These are phyloP conservation scores for Melipona quadrifasciata DNA, from an alignment of 1,140 invertebrate genomes.

Conservation along the genomic window DNA sequence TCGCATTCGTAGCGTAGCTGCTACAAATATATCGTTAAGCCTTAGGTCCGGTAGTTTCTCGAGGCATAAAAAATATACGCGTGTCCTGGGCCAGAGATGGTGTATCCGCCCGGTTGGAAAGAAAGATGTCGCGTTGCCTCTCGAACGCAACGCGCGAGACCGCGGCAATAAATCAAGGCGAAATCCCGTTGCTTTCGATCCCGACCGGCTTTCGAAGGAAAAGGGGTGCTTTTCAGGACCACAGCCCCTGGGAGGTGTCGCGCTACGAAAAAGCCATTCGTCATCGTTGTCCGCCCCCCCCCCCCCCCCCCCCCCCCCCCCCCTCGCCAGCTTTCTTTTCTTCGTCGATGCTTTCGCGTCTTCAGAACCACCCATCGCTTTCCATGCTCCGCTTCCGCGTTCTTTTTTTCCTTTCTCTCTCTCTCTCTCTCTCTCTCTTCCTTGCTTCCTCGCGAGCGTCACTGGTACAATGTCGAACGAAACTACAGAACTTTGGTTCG, in stretches of 20 bases:
- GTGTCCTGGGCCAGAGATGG: neutral
- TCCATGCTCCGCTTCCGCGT: neutral
- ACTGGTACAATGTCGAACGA: no score
- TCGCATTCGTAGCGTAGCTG: no score
- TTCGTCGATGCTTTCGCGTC: neutral
- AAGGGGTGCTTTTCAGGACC: conserved; percentile 42
- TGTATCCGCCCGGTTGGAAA: conserved; percentile 22
- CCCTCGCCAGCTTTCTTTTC: neutral
- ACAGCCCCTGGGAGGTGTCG: conserved; percentile 46
- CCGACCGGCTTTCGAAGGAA: conserved; percentile 16
- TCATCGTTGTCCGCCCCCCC: conserved; percentile 45
- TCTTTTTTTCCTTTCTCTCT: neutral
- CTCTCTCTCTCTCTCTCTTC: no score
- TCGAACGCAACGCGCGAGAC: conserved; percentile 38
- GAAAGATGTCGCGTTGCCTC: conserved; percentile 45
- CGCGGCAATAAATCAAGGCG: conserved; percentile 60
- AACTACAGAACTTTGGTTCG: no score
- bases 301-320: neutral
- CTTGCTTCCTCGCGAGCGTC: no score
- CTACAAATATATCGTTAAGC: neutral
- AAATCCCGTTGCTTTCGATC: conserved; percentile 55
- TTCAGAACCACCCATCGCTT: conserved; percentile 30
- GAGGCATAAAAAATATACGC: conserved; percentile 3
- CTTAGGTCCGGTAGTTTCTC: neutral
- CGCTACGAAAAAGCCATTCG: conserved; percentile 56